Evolutionary conservation across 2,797 vertebrate genomes (phyloP).

Genomic region (Micromesistius poutassou): DNA sequence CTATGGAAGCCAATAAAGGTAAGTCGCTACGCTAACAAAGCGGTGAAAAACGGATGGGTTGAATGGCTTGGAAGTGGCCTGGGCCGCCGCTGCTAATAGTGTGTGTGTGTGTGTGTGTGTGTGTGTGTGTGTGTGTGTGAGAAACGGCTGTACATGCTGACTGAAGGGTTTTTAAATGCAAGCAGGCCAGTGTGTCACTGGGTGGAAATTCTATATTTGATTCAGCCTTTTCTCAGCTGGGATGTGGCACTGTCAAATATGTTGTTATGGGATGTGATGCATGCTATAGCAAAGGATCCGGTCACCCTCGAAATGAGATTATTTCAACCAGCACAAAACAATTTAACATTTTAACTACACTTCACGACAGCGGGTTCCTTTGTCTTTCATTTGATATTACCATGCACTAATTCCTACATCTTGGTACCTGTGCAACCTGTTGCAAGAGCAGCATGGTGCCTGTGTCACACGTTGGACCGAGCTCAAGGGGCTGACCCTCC

Average conservation of each 20-base stretch:
- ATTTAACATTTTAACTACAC: too few species aligned
- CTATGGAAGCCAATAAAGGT: conserved; percentile 72
- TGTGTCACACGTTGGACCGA: background rate
- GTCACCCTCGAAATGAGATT: too few species aligned
- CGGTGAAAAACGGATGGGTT: background rate
- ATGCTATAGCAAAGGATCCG: background rate
- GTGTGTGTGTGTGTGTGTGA: background rate
- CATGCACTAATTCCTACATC: too few species aligned
- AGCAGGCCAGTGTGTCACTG: background rate
- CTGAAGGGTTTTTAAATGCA: background rate
- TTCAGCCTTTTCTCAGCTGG: background rate
- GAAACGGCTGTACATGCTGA: background rate
- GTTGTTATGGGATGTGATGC: background rate
- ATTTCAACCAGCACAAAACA: too few species aligned
- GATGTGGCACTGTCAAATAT: background rate
- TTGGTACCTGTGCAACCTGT: too few species aligned
- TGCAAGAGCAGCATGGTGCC: too few species aligned
- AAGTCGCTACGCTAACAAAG: conserved; percentile 19
- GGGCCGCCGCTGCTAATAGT: background rate
- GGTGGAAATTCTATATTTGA: background rate
- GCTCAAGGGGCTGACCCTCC: background rate
- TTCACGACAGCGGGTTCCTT: too few species aligned
- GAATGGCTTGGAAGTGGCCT: background rate
- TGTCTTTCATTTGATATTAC: too few species aligned
- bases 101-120: conserved; percentile 8